These are phyloP conservation scores for Rhinoderma darwinii DNA, from an alignment of 2,113 vertebrate species.

Conservation along the genomic window DNA sequence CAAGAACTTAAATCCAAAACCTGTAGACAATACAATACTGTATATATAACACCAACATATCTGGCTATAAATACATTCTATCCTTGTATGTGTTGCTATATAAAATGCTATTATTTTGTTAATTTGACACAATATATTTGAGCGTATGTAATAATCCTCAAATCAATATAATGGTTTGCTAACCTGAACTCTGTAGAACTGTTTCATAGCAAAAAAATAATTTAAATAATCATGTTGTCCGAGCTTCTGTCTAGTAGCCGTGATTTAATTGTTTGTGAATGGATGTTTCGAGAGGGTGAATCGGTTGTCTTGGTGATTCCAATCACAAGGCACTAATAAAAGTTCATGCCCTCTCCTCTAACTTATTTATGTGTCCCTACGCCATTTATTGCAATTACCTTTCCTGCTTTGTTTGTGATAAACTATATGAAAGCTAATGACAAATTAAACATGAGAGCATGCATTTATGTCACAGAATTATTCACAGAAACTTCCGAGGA, in stretches of 20 bases:
- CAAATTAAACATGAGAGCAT: background rate
- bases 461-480: background rate
- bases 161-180: background rate
- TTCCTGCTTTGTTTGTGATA: conserved; percentile 13
- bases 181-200: background rate
- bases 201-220: background rate
- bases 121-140: too few relatives aligned
- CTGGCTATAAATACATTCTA: too few relatives aligned
- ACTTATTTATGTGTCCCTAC: conserved; percentile 21
- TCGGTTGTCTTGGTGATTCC: conserved; percentile 43
- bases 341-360: conserved; percentile 32
- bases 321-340: conserved; percentile 38
- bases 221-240: background rate
- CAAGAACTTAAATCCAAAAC: too few relatives aligned
- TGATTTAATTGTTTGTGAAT: background rate
- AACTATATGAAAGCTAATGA: conserved; percentile 29
- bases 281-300: conserved; percentile 33
- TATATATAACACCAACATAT: too few relatives aligned
- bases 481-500: background rate
- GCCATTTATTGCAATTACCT: conserved; percentile 33
- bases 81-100: too few relatives aligned
- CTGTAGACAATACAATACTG: too few relatives aligned
- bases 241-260: background rate
- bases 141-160: too few relatives aligned
- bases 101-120: too few relatives aligned